Evolutionary conservation across 2,888 invertebrate genomes (phyloP).

Genomic region (Ischnus inquisitorius): DNA sequence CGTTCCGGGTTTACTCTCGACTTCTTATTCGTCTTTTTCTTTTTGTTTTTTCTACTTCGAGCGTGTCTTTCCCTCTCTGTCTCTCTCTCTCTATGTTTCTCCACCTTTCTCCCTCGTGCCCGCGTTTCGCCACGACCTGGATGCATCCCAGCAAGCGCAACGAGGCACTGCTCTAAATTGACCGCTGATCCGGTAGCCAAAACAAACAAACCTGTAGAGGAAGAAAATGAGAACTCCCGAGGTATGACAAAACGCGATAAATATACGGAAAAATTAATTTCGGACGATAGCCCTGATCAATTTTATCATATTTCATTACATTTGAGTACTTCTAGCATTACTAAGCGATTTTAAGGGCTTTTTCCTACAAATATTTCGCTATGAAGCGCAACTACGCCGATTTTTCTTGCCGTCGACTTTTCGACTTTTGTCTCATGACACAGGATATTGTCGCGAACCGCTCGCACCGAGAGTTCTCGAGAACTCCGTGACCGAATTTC

Average conservation of each 20-base stretch:
- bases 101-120: conserved; percentile 10
- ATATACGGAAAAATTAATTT: no score
- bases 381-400: no score
- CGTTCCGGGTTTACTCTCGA: conserved; percentile 54
- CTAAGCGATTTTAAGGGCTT: no score
- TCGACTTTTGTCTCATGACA: no score
- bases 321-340: no score
- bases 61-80: conserved; percentile 21
- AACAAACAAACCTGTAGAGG: conserved; percentile 36
- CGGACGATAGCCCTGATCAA: background rate
- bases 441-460: no score
- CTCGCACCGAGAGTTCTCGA: conserved; percentile 25
- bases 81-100: conserved; percentile 7
- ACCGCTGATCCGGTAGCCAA: conserved; percentile 53
- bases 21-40: conserved; percentile 16
- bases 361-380: no score
- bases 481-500: conserved; percentile 69
- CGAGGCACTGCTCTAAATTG: conserved; percentile 36
- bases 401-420: no score
- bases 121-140: conserved; percentile 45
- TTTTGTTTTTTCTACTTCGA: conserved; percentile 21
- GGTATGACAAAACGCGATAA: conserved; percentile 16
- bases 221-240: background rate
- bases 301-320: background rate
- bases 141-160: conserved; percentile 33